Percentiles rank a stretch among this genome's conserved stretches.
phyloP scores from a whole-genome alignment of 37 sponge, comb jelly and placozoan species.

The Halisarca cf. caerulea region DNA sequence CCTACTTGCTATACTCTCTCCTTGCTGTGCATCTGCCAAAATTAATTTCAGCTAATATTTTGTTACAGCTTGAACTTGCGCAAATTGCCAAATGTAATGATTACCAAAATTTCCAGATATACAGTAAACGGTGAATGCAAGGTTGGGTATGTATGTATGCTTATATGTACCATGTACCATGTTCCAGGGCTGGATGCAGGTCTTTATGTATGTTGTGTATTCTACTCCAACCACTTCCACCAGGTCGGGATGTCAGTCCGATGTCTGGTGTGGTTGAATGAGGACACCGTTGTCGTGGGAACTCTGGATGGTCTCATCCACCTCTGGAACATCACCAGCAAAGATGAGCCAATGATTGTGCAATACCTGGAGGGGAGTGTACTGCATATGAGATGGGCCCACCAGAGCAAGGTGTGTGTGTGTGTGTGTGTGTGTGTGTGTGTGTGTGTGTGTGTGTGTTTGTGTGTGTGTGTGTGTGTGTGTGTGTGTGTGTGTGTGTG shows the following conservation, averaged over 20 bases:
- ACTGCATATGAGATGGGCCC: constrained; percentile 45
- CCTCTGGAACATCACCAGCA: constrained; percentile 32
- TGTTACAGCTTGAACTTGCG: too few relatives aligned
- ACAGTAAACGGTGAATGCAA: too few relatives aligned
- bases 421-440: constrained; percentile 21
- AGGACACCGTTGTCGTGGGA: constrained; percentile 43
- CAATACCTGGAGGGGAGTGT: constrained; percentile 59
- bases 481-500: constrained; percentile 22
- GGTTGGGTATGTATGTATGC: too few relatives aligned
- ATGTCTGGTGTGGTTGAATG: constrained; percentile 58
- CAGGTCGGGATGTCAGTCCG: constrained; percentile 70
- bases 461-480: constrained; percentile 12
- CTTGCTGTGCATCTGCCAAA: too few relatives aligned
- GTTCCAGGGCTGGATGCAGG: too few relatives aligned
- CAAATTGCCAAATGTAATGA: too few relatives aligned
- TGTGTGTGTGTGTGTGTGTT: constrained; percentile 29
- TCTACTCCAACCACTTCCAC: too few relatives aligned
- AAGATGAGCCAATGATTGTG: neutral
- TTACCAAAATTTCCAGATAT: too few relatives aligned
- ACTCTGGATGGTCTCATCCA: constrained; percentile 55
- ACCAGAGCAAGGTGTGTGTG: constrained; percentile 37
- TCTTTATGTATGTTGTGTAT: too few relatives aligned
- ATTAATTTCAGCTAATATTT: too few relatives aligned
- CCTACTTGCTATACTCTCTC: too few relatives aligned
- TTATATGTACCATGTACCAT: too few relatives aligned